Conservation (phyloP, 2,888 invertebrate species). For the Leptinotarsa peninsularis region DNA sequence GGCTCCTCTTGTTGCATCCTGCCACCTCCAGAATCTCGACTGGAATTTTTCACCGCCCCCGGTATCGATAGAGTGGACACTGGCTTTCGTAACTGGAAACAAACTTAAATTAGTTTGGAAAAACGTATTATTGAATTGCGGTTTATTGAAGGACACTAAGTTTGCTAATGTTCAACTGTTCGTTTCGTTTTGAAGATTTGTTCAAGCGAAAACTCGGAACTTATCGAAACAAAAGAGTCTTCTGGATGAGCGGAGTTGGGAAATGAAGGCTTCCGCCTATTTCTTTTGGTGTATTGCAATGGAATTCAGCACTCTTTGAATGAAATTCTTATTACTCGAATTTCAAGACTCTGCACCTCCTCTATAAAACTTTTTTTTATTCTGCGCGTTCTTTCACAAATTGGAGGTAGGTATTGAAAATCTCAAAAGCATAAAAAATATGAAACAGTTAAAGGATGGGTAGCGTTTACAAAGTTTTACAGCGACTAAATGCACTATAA, state of each 20-base stretch:
- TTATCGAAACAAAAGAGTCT: neutral
- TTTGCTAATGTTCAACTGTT: neutral
- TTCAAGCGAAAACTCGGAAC: neutral
- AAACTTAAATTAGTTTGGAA: constrained; percentile 5
- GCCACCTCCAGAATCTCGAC: constrained; percentile 66
- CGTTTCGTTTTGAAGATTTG: neutral
- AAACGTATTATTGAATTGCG: neutral
- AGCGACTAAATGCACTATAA: too few relatives aligned
- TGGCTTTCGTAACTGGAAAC: constrained; percentile 95
- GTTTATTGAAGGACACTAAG: neutral
- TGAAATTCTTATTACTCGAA: too few relatives aligned
- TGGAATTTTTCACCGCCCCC: constrained; percentile 86
- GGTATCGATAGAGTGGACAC: constrained; percentile 97
- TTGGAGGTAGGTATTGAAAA: too few relatives aligned
- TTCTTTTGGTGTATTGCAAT: neutral
- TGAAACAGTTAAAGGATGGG: too few relatives aligned
- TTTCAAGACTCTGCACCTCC: too few relatives aligned
- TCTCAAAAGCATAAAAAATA: too few relatives aligned
- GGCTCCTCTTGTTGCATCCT: constrained; percentile 78
- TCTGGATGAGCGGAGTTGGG: neutral
- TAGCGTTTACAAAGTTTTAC: too few relatives aligned
- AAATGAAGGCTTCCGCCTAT: neutral
- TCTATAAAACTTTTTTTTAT: too few relatives aligned
- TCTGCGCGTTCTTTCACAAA: too few relatives aligned
- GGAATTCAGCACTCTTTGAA: too few relatives aligned